Evolutionary conservation across 2,113 vertebrate genomes (phyloP).

Genomic region (Desmodus rotundus): DNA sequence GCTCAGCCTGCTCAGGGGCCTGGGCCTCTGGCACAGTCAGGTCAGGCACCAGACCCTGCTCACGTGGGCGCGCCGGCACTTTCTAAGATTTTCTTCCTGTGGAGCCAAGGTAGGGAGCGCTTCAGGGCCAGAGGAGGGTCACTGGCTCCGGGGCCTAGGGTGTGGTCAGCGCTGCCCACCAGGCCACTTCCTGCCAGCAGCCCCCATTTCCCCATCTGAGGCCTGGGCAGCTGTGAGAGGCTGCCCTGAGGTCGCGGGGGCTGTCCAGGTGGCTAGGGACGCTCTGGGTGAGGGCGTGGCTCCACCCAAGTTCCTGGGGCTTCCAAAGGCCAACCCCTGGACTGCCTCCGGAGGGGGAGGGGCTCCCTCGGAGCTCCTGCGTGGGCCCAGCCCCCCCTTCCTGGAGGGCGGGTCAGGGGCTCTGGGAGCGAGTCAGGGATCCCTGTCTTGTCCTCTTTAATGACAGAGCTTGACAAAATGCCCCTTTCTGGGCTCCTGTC

Average conservation of each 20-base stretch:
- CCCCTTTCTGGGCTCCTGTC: neutral
- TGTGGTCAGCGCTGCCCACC: neutral
- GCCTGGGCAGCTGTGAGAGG: neutral
- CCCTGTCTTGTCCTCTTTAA: neutral
- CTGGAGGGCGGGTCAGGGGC: neutral
- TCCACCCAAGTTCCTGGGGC: neutral
- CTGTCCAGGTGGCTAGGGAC: neutral
- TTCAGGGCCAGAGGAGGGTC: neutral
- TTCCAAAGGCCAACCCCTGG: neutral
- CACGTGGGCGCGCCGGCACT: neutral
- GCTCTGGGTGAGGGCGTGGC: accelerated
- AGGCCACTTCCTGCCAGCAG: neutral
- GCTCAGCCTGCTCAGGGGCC: neutral
- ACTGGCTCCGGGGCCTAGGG: neutral
- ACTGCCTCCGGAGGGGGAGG: neutral
- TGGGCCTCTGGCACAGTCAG: neutral
- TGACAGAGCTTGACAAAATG: neutral
- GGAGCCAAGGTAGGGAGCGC: neutral
- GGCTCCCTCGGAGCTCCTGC: neutral
- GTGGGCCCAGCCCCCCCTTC: neutral
- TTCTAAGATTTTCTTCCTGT: constrained; percentile 8
- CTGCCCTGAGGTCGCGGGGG: accelerated
- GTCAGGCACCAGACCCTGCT: neutral
- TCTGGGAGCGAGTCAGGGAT: neutral
- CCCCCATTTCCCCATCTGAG: neutral